Conservation (phyloP, 2,888 invertebrate species). For the Heliconius sara region DNA sequence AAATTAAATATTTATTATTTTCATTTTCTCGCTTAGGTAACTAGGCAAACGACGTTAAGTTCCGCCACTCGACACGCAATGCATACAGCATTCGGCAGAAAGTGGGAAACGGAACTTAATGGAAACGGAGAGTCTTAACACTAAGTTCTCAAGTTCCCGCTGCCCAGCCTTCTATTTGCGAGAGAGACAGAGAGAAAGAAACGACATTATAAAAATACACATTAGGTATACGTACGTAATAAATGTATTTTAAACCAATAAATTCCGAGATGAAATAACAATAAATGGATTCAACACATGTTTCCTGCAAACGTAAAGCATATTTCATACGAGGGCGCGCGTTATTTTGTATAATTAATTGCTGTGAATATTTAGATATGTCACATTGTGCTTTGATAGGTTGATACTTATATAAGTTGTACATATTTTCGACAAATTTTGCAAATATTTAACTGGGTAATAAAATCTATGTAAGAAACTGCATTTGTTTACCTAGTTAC, state of each 20-base stretch:
- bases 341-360: constrained; percentile 38
- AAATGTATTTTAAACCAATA: constrained; percentile 23
- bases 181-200: background rate
- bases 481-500: no score
- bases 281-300: constrained; percentile 37
- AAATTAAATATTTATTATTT: background rate
- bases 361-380: constrained; percentile 7
- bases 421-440: no score
- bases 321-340: constrained; percentile 43
- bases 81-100: no score
- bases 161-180: background rate
- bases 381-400: no score
- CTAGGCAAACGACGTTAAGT: no score
- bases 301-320: constrained; percentile 35
- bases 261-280: constrained; percentile 30
- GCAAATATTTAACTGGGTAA: no score
- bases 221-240: background rate
- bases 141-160: background rate
- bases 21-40: no score
- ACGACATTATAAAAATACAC: no score
- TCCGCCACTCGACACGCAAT: no score
- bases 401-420: no score
- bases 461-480: no score
- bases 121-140: background rate
- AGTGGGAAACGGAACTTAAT: no score